Evolutionary conservation across 2,888 invertebrate species (phyloP), one percentile per base, ranked within the genome.

Genomic region (Saturnia japonica): DNA sequence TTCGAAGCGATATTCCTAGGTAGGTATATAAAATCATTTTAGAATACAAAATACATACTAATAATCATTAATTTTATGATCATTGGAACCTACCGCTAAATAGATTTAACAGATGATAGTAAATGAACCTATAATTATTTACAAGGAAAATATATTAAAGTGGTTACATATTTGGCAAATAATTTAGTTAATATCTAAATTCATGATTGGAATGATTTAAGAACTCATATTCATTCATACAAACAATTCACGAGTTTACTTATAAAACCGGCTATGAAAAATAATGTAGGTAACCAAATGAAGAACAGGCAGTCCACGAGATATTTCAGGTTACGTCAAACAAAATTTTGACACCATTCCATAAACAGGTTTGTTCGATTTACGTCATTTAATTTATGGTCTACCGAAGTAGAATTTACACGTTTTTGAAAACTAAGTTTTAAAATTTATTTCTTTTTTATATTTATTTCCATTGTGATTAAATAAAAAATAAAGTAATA

Each of bases 101-200:
- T 76, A 75, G 76, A 75, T 70, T 47, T 74, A 73, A 82, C 82
- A 83, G 80, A 83, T 6, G 77, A 85, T 80, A 82, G 77, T 80
- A 84, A 83, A 85, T 80, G 76, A 79, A 81, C 77, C 82, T 86
- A 87, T 91, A 12, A 7, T 12, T 43, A 93, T 93, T 89, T 93
- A 93, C 93, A 93, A 81, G 82, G 76, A 80, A 82, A 75, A 80
- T 75, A 81, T 83, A 57, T 25, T 78, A 83, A 84, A 84, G 79
- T 85, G 84, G 84, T 85, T 88, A 89, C 79, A 86, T 88, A 90
- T 91, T 91, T 92, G 89, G 90, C 88, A 89, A 91, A 91, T 91
- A 92, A 92, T 89, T 92, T 91, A 91, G 86, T 83, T 57, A 57
- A n/a, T 3, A 57, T 25, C 60, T 28, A 28, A 62, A 62, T 54